These are phyloP conservation scores for Fabriciana adippe DNA, from an alignment of 2,888 invertebrate species.

Conservation along the genomic window DNA sequence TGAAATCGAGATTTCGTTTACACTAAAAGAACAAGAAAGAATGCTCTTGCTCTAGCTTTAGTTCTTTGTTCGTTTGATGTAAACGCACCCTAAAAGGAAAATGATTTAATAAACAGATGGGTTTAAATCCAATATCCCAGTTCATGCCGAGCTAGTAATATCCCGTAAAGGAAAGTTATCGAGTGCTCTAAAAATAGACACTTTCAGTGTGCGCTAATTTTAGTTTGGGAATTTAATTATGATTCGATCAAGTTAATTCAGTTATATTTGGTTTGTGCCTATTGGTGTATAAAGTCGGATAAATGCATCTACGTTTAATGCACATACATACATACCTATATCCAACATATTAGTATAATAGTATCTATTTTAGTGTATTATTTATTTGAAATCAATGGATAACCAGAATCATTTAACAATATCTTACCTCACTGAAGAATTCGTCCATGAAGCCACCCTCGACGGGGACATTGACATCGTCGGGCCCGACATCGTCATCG, in stretches of 20 bases:
- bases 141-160: not conserved
- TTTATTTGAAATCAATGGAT: too few relatives aligned
- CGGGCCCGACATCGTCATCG: slow-evolving; percentile 96
- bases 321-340: too few relatives aligned
- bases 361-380: too few relatives aligned
- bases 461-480: slow-evolving; percentile 97
- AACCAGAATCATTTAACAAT: not conserved
- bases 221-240: slow-evolving; percentile 2
- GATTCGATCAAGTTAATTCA: not conserved
- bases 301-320: too few relatives aligned
- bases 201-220: slow-evolving; percentile 4
- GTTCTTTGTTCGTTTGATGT: too few relatives aligned
- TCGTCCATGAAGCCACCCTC: slow-evolving; percentile 99
- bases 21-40: too few relatives aligned
- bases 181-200: slow-evolving; percentile 8
- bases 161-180: slow-evolving; percentile 6
- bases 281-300: not conserved
- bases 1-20: too few relatives aligned
- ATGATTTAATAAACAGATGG: slow-evolving; percentile 26
- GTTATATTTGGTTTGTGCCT: not conserved
- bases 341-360: too few relatives aligned
- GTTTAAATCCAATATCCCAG: slow-evolving; percentile 17
- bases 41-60: too few relatives aligned
- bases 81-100: too few relatives aligned
- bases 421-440: slow-evolving; percentile 98